Conservation (phyloP, 2,888 invertebrate species). For the Hedya salicella region DNA sequence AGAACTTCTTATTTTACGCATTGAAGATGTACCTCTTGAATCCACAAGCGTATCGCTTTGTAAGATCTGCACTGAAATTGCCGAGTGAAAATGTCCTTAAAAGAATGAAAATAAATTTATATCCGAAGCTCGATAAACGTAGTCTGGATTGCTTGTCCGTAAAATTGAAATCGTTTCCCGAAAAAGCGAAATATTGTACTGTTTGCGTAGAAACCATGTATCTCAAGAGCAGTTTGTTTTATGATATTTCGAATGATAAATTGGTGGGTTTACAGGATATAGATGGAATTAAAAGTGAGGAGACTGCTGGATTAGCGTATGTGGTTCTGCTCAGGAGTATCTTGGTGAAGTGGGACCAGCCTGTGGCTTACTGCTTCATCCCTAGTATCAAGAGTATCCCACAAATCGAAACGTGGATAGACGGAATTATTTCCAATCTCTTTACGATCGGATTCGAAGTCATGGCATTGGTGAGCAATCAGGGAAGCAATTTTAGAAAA, state of each 20-base stretch:
- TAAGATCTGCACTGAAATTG: conserved; percentile 8
- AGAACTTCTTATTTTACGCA: conserved; percentile 18
- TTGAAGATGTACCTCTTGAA: conserved; percentile 26
- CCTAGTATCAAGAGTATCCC: not conserved
- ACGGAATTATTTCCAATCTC: conserved; percentile 17
- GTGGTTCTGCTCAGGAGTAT: conserved; percentile 26
- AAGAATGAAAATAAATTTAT: conserved; percentile 18
- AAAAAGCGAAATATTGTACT: conserved; percentile 32
- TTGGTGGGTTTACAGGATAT: conserved; percentile 23
- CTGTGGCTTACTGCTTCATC: conserved; percentile 23
- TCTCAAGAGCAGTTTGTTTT: conserved; percentile 13
- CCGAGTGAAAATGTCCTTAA: conserved; percentile 8
- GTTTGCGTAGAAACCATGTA: conserved; percentile 13
- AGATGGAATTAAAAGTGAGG: conserved; percentile 7
- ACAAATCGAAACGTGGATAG: conserved; percentile 25
- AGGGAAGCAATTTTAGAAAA: conserved; percentile 15
- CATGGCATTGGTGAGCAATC: conserved; percentile 18
- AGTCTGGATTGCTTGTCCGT: conserved; percentile 18
- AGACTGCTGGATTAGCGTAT: conserved; percentile 9
- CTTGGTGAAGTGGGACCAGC: conserved; percentile 29
- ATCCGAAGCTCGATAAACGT: conserved; percentile 9
- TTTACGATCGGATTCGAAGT: conserved; percentile 19
- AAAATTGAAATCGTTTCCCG: conserved; percentile 29
- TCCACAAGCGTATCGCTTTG: conserved; percentile 24
- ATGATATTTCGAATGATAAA: conserved; percentile 25